Conservation (phyloP, 2,113 vertebrate genomes). For the Alethe castanea region DNA sequence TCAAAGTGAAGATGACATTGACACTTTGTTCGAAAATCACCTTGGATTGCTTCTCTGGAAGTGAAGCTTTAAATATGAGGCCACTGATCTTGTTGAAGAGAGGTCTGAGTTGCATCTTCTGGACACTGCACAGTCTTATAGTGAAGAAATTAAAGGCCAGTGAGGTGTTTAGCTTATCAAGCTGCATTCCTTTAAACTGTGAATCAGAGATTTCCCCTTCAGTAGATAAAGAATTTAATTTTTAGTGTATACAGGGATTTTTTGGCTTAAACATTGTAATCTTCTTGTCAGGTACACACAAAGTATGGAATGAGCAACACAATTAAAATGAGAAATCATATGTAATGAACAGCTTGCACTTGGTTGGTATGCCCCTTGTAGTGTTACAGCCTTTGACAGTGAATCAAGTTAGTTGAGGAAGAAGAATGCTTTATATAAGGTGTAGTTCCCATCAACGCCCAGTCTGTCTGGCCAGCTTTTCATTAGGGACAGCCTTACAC, state of each 20-base stretch:
- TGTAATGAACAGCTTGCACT: background rate
- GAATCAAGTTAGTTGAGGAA: background rate
- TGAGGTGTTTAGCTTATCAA: constrained; percentile 59
- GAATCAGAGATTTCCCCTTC: background rate
- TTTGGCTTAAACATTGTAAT: background rate
- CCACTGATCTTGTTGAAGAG: constrained; percentile 74
- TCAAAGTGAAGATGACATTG: constrained; percentile 69
- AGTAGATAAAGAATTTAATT: background rate
- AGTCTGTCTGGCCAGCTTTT: background rate
- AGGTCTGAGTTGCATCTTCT: constrained; percentile 64
- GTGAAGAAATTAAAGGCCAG: constrained; percentile 66
- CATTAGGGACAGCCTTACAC: background rate
- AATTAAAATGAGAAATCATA: background rate
- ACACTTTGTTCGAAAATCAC: constrained; percentile 65
- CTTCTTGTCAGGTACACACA: background rate
- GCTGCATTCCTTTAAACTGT: constrained; percentile 8
- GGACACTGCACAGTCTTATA: constrained; percentile 68
- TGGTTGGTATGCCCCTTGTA: constrained; percentile 6
- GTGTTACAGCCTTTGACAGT: background rate
- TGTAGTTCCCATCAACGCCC: background rate
- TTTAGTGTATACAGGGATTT: background rate
- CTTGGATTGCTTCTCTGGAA: constrained; percentile 74
- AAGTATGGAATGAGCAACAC: background rate
- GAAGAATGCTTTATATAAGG: background rate
- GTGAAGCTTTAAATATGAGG: constrained; percentile 64